These are phyloP conservation scores for Nephrotoma guestfalica DNA, from an alignment of 2,888 invertebrate species.

Conservation along the genomic window DNA sequence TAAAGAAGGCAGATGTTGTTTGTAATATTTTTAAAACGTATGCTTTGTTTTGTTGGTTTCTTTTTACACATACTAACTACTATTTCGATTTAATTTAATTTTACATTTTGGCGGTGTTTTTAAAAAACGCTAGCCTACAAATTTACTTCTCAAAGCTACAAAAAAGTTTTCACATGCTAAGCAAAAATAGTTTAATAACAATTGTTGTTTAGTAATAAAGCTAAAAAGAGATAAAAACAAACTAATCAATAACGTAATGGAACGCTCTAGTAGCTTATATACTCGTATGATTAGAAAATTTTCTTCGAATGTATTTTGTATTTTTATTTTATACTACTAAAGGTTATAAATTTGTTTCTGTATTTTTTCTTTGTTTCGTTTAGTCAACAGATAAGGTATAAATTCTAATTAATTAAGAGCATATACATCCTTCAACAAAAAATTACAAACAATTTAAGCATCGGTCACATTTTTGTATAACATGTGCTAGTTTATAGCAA, in stretches of 20 bases:
- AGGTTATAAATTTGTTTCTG: neutral
- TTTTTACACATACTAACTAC: too few relatives aligned
- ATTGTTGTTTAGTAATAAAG: neutral
- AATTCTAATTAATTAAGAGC: neutral
- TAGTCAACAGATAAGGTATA: neutral
- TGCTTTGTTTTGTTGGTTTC: too few relatives aligned
- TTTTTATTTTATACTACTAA: neutral
- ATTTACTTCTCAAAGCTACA: too few relatives aligned
- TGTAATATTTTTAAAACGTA: too few relatives aligned
- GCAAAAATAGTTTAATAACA: neutral
- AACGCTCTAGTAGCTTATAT: neutral
- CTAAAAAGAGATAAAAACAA: neutral
- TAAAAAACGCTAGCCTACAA: too few relatives aligned
- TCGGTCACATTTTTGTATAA: neutral
- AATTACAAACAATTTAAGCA: neutral
- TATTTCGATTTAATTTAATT: too few relatives aligned
- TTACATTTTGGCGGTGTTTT: too few relatives aligned
- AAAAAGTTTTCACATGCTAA: neutral
- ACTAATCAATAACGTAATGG: neutral
- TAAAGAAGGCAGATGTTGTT: too few relatives aligned
- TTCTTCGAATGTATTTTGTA: neutral
- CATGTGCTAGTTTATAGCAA: neutral
- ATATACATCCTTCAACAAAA: neutral
- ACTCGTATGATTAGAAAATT: neutral
- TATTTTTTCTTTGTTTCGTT: neutral